Base-by-base conservation (phyloP, 2,113 vertebrate genomes). In the Psammodynastes pulverulentus region DNA sequence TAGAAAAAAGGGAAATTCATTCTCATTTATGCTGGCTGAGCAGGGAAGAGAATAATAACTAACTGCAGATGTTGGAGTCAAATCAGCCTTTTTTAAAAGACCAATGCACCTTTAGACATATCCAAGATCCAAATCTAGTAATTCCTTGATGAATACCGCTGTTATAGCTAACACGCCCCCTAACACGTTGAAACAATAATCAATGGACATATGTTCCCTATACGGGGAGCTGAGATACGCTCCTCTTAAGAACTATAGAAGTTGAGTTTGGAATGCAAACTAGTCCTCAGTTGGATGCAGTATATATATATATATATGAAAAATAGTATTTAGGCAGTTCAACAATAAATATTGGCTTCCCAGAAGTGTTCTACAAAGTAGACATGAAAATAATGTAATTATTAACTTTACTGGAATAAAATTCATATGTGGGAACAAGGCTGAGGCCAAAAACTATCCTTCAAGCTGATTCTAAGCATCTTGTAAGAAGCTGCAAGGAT, bases 251-350 rank as follows among this genome's bases (percentile, higher is more conserved):
- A 67, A 46, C 24, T 79, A 79, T 85, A 13, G 48, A 90, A 92
- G 21, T 45, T 90, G 54, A 29, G 0, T 45, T 23, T 34, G 43
- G 26, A n/a, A 0, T 1, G 45, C 52, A 79, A 54, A 87, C 34
- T 17, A 49, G n/a, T 12, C 85, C 43, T 23, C 21, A 45, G 5
- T 45, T 46, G n/a, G 34, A 62, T 21, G 12, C 21, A 2, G 23
- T 45, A 45, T 45, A 45, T 45, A 45, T 45, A 5, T 48, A 51
- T 6, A 3, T 29, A 1, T 1, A 12, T 13, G 26, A 88, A 12
- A 4, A n/a, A 88, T 9, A 56, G 26, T 4, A 67, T 45, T 0
- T 0, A 0, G 0, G 29, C 89, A 1, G n/a, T 19, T 34, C 17
- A 89, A 86, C 48, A 86, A 89, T 56, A 91, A 92, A 34, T 48